Base-by-base conservation (phyloP, 2,888 invertebrate species). In the Horisme vitalbata region DNA sequence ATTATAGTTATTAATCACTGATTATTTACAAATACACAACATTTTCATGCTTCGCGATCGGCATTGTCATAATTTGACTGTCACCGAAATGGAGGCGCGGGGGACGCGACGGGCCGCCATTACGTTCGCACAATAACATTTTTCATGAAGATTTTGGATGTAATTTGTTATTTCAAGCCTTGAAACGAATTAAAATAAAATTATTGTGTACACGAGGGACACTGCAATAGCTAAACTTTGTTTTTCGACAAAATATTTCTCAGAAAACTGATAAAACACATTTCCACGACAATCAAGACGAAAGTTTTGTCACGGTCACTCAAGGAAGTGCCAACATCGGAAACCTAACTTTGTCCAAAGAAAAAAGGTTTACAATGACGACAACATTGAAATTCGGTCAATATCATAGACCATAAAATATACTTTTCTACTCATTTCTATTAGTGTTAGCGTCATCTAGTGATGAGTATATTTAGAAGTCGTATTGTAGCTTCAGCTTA, bases 21-120 rank as follows among this genome's bases (percentile, higher is more conserved):
- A 71, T 65, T 78, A 79, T 78, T 75, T 80, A 81, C 74, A 78
- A 79, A 71, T 76, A 79, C 71, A 80, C 68, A 80, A 79, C 81
- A 83, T 79, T 79, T 79, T 74, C 75, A 83, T 79, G 83, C 79
- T 83, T 82, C 76, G 71, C 68, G 69, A 82, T 81, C 81, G 80
- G 84, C 83, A 85, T 89, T 88, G 88, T 87, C 88, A 87, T 86
- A 85, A 82, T 85, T 90, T 83, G 91, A 90, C 91, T 92, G 91
- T 92, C 91, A 92, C 80, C 88, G 90, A 91, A 90, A 90, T 90
- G 85, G 86, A 90, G 90, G 90, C 90, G 91, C 90, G 92, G 92
- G 92, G 92, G 91, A 92, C 91, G 91, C 91, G 91, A 91, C 91
- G 91, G 90, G 89, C 91, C 91, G 92, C 92, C 92, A 92, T 92